These are phyloP conservation scores for Sitta europaea DNA, from an alignment of 2,113 vertebrate genomes.

Conservation along the genomic window DNA sequence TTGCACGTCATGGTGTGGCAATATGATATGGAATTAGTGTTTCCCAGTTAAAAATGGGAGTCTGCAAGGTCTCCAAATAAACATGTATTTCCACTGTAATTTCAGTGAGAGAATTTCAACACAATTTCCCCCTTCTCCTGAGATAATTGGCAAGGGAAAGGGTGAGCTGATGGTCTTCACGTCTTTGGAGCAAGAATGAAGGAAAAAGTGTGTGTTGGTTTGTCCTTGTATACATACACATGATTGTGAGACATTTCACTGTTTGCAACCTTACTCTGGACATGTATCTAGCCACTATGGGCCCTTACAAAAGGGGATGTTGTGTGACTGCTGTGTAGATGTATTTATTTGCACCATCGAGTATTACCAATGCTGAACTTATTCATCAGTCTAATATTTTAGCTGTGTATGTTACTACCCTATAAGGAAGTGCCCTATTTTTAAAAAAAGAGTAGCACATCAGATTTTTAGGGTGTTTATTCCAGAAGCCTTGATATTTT, in stretches of 20 bases:
- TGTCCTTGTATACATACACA: not conserved
- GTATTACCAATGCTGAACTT: not conserved
- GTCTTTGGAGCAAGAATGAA: not conserved
- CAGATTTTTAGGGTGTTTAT: not conserved
- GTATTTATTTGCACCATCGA: not conserved
- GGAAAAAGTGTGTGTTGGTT: not conserved
- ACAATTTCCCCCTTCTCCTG: not conserved
- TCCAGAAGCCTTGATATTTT: not conserved
- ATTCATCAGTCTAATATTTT: not conserved
- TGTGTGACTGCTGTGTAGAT: not conserved
- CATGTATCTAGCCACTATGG: not conserved
- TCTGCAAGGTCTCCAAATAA: not conserved
- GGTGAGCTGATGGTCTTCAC: not conserved
- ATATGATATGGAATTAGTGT: not conserved
- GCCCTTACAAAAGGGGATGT: not conserved
- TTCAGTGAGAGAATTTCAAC: not conserved
- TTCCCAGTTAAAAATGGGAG: not conserved
- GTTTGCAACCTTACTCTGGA: not conserved
- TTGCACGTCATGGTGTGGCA: rapidly evolving
- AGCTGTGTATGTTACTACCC: not conserved
- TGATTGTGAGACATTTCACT: not conserved
- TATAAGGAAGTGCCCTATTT: not conserved
- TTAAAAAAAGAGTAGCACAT: not conserved
- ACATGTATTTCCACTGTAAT: not conserved
- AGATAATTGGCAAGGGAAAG: not conserved